Evolutionary conservation across 2,113 vertebrate genomes (phyloP).

Genomic region (Diglossa brunneiventris): DNA sequence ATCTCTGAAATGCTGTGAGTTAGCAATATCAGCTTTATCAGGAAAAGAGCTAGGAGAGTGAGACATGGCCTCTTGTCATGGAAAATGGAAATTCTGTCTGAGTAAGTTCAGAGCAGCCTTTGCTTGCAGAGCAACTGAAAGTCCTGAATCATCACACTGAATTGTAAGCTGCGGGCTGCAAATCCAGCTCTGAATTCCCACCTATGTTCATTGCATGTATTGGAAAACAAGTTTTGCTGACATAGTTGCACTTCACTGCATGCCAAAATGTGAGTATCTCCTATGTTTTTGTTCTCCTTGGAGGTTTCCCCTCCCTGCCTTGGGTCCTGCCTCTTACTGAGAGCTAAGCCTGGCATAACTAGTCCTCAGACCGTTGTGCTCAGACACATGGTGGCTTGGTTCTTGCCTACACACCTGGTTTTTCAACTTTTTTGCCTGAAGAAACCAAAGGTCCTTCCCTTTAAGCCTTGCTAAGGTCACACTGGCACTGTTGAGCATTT

Average conservation of each 20-base stretch:
- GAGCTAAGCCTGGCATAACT: not conserved
- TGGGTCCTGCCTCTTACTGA: not conserved
- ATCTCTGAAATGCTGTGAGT: not conserved
- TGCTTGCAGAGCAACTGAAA: conserved; percentile 22
- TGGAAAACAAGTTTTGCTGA: not conserved
- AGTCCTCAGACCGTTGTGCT: not conserved
- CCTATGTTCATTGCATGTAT: not conserved
- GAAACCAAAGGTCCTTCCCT: not conserved
- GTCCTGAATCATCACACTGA: conserved; percentile 45
- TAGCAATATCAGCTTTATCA: not conserved
- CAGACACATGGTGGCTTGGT: not conserved
- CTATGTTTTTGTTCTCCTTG: not conserved
- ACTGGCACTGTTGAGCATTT: not conserved
- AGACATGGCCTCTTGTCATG: not conserved
- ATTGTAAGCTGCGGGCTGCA: not conserved
- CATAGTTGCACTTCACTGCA: not conserved
- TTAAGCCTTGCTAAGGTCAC: not conserved
- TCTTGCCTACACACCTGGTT: not conserved
- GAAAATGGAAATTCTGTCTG: not conserved
- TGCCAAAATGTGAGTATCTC: not conserved
- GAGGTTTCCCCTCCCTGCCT: not conserved
- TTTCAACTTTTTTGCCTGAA: not conserved
- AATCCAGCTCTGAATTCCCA: not conserved
- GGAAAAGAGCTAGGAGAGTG: not conserved
- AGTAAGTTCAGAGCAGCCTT: not conserved